Conservation (phyloP, 2,797 vertebrate genomes). For the Ctenopoma kingsleyae region DNA sequence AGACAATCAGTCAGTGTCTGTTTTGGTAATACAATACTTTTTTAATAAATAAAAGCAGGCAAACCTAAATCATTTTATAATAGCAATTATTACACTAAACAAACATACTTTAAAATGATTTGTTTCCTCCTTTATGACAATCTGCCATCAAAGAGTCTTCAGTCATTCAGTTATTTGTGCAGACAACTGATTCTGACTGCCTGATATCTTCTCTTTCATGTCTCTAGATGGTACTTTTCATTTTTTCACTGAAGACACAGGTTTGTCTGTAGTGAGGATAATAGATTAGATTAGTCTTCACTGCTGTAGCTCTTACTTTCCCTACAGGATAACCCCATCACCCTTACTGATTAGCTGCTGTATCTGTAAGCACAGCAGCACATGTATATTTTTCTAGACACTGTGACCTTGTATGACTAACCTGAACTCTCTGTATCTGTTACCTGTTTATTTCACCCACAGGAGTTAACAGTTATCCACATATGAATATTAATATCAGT, state of each 20-base stretch:
- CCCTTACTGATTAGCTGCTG: conserved; percentile 57
- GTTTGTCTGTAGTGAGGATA: conserved; percentile 74
- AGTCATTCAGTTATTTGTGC: conserved; percentile 36
- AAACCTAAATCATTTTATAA: neutral
- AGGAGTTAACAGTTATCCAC: conserved; percentile 32
- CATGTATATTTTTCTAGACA: conserved; percentile 11
- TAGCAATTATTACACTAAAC: neutral
- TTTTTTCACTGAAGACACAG: conserved; percentile 80
- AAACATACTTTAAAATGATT: conserved; percentile 7
- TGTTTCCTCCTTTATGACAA: conserved; percentile 5
- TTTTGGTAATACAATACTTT: neutral
- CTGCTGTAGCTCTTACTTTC: conserved; percentile 49
- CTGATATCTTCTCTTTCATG: conserved; percentile 67
- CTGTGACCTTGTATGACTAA: conserved; percentile 31
- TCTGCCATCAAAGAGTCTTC: conserved; percentile 25
- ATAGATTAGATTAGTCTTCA: conserved; percentile 58
- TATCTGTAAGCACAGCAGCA: conserved; percentile 30
- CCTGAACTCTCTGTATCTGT: conserved; percentile 23
- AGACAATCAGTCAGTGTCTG: neutral
- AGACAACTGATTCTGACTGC: conserved; percentile 66
- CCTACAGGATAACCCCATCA: conserved; percentile 43
- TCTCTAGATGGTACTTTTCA: conserved; percentile 77
- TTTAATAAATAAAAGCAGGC: neutral
- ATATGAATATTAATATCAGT: conserved; percentile 47
- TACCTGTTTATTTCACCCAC: conserved; percentile 37